Conservation (phyloP, 1,140 invertebrate species). For the Drosophila ficusphila region DNA sequence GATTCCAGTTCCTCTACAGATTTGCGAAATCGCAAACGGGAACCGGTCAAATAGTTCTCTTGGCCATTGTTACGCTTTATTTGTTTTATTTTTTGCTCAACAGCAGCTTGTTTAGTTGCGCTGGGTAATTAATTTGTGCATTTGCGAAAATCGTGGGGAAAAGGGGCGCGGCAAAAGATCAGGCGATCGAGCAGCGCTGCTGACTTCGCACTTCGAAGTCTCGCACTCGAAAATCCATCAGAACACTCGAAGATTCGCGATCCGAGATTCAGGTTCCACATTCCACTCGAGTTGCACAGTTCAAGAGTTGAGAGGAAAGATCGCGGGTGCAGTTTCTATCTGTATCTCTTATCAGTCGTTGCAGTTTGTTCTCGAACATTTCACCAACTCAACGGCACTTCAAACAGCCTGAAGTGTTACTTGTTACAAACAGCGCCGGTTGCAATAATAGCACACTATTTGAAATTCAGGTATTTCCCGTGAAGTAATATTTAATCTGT, state of each 20-base stretch:
- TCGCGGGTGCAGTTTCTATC: slow-evolving; percentile 34
- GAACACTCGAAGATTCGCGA: background rate
- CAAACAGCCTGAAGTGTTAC: slow-evolving; percentile 9
- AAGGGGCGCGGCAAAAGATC: slow-evolving; percentile 54
- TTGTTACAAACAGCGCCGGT: slow-evolving; percentile 1
- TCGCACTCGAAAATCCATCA: slow-evolving; percentile 13
- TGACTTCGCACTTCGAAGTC: slow-evolving; percentile 39
- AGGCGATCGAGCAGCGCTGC: slow-evolving; percentile 63
- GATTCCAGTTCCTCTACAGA: background rate
- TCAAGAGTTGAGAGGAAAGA: slow-evolving; percentile 35
- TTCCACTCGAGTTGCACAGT: slow-evolving; percentile 31
- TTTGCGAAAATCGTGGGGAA: slow-evolving; percentile 25
- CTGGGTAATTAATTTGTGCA: slow-evolving; percentile 39
- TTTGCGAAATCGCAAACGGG: background rate
- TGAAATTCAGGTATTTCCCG: background rate
- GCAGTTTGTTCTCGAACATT: slow-evolving; percentile 26
- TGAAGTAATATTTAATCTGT: background rate
- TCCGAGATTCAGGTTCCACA: background rate
- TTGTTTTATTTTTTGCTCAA: slow-evolving; percentile 9
- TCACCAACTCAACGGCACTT: slow-evolving; percentile 10
- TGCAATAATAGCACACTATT: background rate
- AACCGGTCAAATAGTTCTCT: background rate
- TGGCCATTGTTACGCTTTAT: slow-evolving; percentile 14
- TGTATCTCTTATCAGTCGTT: slow-evolving; percentile 30
- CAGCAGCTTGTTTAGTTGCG: slow-evolving; percentile 39